Conservation (phyloP, 2,888 invertebrate genomes). For the Sphaeridia pumilis region DNA sequence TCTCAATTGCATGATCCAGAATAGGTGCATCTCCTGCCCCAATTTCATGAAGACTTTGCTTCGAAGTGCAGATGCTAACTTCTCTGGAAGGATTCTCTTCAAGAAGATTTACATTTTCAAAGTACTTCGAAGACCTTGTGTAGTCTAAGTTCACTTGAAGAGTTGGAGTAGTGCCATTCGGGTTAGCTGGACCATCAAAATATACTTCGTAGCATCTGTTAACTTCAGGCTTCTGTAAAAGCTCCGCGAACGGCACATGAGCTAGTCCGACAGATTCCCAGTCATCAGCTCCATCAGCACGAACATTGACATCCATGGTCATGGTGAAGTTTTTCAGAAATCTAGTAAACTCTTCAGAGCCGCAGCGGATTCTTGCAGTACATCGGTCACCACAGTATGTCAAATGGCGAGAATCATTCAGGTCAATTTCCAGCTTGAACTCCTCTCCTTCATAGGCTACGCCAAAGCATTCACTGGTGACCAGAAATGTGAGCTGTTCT, state of each 20-base stretch:
- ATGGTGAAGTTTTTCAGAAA: neutral
- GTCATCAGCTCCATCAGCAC: neutral
- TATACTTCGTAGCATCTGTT: neutral
- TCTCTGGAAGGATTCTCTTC: slow-evolving; percentile 2
- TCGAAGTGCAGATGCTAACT: neutral
- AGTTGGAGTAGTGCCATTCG: neutral
- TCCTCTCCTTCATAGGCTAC: neutral
- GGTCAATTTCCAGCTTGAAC: neutral
- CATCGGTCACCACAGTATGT: slow-evolving; percentile 9
- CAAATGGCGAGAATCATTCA: neutral
- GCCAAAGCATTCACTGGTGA: neutral
- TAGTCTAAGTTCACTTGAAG: slow-evolving; percentile 1
- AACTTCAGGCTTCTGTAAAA: neutral
- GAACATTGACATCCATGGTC: slow-evolving; percentile 1
- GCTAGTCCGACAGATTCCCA: neutral
- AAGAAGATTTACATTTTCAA: neutral
- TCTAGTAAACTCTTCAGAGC: slow-evolving; percentile 1
- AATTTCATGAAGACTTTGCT: no score
- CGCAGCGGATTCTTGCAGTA: slow-evolving; percentile 8
- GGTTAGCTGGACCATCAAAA: neutral
- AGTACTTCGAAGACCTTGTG: neutral
- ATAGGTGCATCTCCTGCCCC: no score
- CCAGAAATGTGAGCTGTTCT: no score
- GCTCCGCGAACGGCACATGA: neutral
- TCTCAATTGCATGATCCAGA: neutral